Percentiles rank a stretch among this genome's conserved stretches.
Conservation (phyloP, 1,140 invertebrate species). For the Pseudobourletiella spinata region DNA sequence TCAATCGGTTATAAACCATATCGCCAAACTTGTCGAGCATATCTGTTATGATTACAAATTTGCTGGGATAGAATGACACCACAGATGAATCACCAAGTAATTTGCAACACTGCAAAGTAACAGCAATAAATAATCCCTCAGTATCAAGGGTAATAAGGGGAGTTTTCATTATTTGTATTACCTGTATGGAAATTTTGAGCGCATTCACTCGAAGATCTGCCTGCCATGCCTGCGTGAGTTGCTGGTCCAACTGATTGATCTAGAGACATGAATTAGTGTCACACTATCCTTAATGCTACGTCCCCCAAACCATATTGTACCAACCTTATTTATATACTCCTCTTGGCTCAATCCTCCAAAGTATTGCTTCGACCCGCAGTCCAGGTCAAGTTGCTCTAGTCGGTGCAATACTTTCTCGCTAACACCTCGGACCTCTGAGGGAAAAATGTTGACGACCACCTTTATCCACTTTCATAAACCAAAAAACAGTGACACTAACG, state of each 20-base stretch:
- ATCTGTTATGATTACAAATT: constrained; percentile 93
- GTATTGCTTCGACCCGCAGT: constrained; percentile 78
- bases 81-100: constrained; percentile 77
- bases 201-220: constrained; percentile 89
- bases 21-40: constrained; percentile 91
- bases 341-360: constrained; percentile 76
- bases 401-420: constrained; percentile 84
- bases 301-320: no score
- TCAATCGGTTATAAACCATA: constrained; percentile 79
- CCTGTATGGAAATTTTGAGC: constrained; percentile 88
- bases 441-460: no score
- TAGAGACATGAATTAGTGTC: constrained; percentile 47
- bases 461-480: no score
- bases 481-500: background rate
- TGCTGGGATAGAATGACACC: constrained; percentile 92
- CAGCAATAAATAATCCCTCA: constrained; percentile 14
- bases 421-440: constrained; percentile 41
- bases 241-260: constrained; percentile 82
- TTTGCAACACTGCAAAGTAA: constrained; percentile 71
- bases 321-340: constrained; percentile 57
- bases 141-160: background rate
- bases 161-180: constrained; percentile 37
- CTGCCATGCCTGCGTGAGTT: constrained; percentile 81
- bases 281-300: no score
- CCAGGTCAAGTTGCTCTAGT: constrained; percentile 85